These are phyloP conservation scores for Cynopterus brachyotis DNA, from an alignment of 2,113 vertebrate species.

Conservation along the genomic window DNA sequence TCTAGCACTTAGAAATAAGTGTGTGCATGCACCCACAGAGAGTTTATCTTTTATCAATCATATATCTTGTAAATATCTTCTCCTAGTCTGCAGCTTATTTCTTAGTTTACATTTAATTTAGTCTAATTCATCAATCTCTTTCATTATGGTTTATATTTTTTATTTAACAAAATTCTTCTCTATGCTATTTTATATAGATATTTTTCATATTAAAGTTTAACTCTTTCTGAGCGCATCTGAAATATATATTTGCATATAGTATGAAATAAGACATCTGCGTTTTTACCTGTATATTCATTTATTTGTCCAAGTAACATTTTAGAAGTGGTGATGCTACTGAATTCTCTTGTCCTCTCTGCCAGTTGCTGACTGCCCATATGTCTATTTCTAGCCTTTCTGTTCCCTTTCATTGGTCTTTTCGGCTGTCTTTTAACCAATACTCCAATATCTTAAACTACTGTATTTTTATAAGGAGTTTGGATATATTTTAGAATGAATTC, in stretches of 20 bases:
- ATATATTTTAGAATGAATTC: neutral
- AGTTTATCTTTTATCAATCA: neutral
- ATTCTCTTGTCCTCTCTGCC: neutral
- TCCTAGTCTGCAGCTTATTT: neutral
- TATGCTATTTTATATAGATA: neutral
- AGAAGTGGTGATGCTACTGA: neutral
- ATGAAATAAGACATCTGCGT: neutral
- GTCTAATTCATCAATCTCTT: neutral
- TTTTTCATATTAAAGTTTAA: conserved; percentile 20
- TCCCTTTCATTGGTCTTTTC: neutral
- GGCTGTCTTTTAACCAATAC: neutral
- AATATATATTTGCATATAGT: neutral
- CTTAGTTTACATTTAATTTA: neutral
- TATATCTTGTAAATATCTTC: neutral
- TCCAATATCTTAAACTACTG: neutral
- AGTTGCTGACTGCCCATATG: neutral
- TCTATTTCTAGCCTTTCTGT: neutral
- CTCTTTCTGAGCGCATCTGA: neutral
- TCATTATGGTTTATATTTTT: neutral
- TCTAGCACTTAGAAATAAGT: neutral
- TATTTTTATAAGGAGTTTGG: neutral
- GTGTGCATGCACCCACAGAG: neutral
- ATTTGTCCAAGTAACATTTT: neutral
- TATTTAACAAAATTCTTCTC: conserved; percentile 2
- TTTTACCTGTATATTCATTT: neutral